Conservation (phyloP, 2,888 invertebrate species). For the Tipula unca region DNA sequence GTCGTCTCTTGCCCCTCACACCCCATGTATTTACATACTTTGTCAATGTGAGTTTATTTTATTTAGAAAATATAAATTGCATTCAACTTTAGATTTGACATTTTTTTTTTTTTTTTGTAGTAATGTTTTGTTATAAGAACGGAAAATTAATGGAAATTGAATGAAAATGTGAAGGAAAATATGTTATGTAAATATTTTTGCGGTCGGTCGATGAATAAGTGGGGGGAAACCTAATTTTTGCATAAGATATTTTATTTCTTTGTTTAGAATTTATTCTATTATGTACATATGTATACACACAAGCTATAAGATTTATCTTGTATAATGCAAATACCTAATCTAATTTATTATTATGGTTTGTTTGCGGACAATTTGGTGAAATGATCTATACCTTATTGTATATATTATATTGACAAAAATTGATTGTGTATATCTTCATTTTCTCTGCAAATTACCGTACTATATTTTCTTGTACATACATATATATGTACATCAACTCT, state of each 20-base stretch:
- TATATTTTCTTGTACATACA: neutral
- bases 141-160: neutral
- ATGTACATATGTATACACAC: neutral
- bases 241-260: neutral
- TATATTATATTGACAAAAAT: neutral
- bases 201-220: neutral
- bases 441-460: neutral
- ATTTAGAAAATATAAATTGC: neutral
- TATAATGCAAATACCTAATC: neutral
- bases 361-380: neutral
- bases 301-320: neutral
- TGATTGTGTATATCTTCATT: neutral
- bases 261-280: neutral
- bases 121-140: neutral
- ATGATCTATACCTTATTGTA: neutral
- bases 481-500: neutral
- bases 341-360: neutral
- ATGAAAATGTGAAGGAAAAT: neutral
- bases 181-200: neutral
- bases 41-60: neutral
- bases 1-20: neutral
- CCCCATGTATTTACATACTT: neutral
- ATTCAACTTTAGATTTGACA: neutral
- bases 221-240: neutral
- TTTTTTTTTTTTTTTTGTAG: neutral